Conservation (phyloP, 1,140 invertebrate species). For the Lasaia peninsularis region DNA sequence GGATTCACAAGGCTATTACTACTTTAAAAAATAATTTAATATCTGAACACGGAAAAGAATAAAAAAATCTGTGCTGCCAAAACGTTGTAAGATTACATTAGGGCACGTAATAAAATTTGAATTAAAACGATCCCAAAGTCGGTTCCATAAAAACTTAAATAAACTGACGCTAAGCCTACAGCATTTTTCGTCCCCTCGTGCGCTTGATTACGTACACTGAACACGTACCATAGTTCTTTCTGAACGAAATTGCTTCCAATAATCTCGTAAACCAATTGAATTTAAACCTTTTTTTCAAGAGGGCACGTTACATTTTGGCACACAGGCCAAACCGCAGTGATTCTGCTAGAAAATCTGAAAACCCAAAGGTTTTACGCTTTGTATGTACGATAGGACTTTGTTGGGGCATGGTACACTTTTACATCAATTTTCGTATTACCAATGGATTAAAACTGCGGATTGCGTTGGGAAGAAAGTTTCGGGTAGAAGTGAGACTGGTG, state of each 20-base stretch:
- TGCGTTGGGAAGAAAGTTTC: constrained; percentile 53
- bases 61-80: background rate
- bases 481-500: constrained; percentile 49
- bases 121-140: constrained; percentile 31
- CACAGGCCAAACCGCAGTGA: constrained; percentile 40
- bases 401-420: constrained; percentile 51
- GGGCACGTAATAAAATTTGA: constrained; percentile 30
- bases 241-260: constrained; percentile 70
- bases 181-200: constrained; percentile 38
- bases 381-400: constrained; percentile 50
- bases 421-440: constrained; percentile 76
- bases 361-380: constrained; percentile 50
- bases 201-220: constrained; percentile 39
- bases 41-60: background rate
- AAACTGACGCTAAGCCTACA: constrained; percentile 44
- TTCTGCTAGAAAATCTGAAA: constrained; percentile 57
- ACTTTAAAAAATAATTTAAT: too few species aligned
- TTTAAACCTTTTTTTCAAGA: constrained; percentile 55
- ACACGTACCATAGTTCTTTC: constrained; percentile 70
- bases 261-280: constrained; percentile 52
- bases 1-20: too few species aligned
- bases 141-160: constrained; percentile 52
- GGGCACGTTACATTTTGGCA: constrained; percentile 56
- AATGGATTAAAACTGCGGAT: constrained; percentile 72
- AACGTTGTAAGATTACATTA: background rate